These are phyloP conservation scores for Etheostoma cragini DNA, from an alignment of 2,113 vertebrate species.

Conservation along the genomic window DNA sequence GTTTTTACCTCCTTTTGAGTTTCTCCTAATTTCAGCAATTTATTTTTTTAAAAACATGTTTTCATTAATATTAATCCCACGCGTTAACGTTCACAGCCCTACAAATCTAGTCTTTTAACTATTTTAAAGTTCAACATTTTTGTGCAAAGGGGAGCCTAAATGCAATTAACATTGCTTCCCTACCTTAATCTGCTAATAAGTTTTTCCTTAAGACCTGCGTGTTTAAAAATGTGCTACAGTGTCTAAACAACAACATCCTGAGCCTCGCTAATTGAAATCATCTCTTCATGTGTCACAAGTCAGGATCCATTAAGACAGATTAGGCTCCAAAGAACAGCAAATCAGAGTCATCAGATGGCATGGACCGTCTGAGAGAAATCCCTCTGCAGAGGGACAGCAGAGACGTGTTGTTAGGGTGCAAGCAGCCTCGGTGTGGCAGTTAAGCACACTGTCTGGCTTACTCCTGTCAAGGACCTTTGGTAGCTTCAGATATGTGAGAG, in stretches of 20 bases:
- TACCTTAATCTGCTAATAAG: slow-evolving; percentile 5
- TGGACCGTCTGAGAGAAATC: slow-evolving; percentile 13
- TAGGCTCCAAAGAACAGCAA: slow-evolving; percentile 25
- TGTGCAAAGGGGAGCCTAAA: background rate
- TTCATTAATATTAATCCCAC: too few relatives aligned
- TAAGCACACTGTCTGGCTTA: slow-evolving; percentile 27
- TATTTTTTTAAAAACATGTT: too few relatives aligned
- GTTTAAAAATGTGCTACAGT: slow-evolving; percentile 7
- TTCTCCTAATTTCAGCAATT: too few relatives aligned
- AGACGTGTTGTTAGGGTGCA: background rate
- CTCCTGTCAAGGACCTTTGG: slow-evolving; percentile 31
- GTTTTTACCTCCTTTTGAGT: too few relatives aligned
- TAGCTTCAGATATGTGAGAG: slow-evolving; percentile 43
- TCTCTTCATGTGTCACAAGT: slow-evolving; percentile 52
- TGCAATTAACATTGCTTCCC: slow-evolving; percentile 20
- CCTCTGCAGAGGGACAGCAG: background rate
- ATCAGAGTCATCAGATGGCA: slow-evolving; percentile 48
- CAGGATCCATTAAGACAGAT: slow-evolving; percentile 38
- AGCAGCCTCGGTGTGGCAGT: background rate
- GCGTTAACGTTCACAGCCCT: too few relatives aligned
- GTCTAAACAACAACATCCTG: slow-evolving; percentile 29
- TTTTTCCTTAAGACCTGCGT: slow-evolving; percentile 1
- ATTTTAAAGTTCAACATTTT: background rate
- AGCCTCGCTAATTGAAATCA: slow-evolving; percentile 50
- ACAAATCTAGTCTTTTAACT: background rate